phyloP scores from a whole-genome alignment of 1,140 invertebrate genomes.

The Metopolophium dirhodum region DNA sequence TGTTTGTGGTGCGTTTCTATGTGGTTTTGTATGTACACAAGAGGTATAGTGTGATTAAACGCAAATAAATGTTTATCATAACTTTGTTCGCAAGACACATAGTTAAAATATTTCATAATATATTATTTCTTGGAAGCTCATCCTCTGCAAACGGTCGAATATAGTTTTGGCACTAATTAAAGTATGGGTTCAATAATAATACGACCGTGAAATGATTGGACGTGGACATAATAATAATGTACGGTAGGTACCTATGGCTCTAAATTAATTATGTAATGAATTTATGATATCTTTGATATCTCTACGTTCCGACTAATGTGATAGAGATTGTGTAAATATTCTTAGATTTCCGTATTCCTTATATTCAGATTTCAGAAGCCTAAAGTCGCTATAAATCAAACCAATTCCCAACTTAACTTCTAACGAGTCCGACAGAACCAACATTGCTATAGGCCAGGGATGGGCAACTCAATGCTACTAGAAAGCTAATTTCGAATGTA shows the following conservation, averaged over 20 bases:
- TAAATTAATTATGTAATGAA: neutral
- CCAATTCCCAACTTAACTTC: too few relatives aligned
- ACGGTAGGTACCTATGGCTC: too few relatives aligned
- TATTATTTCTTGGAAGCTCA: neutral
- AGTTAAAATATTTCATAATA: neutral
- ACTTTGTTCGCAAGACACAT: neutral
- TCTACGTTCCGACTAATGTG: neutral
- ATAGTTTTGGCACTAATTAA: too few relatives aligned
- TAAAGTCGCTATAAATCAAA: neutral
- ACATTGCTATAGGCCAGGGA: too few relatives aligned
- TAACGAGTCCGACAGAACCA: too few relatives aligned
- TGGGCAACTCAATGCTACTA: too few relatives aligned
- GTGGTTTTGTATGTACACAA: neutral
- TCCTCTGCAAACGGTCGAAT: too few relatives aligned
- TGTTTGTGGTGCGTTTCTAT: neutral
- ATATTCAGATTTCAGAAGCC: neutral
- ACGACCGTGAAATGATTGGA: too few relatives aligned
- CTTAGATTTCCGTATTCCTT: accelerated
- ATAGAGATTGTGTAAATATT: neutral
- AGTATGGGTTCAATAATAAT: neutral
- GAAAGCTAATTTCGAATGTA: too few relatives aligned
- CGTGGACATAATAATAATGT: too few relatives aligned
- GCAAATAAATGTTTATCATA: neutral
- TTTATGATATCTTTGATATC: neutral
- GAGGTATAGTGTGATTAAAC: neutral